Evolutionary conservation across 2,113 vertebrate species (phyloP), one percentile per base, ranked within the genome.

Genomic region (Pithys albifrons): DNA sequence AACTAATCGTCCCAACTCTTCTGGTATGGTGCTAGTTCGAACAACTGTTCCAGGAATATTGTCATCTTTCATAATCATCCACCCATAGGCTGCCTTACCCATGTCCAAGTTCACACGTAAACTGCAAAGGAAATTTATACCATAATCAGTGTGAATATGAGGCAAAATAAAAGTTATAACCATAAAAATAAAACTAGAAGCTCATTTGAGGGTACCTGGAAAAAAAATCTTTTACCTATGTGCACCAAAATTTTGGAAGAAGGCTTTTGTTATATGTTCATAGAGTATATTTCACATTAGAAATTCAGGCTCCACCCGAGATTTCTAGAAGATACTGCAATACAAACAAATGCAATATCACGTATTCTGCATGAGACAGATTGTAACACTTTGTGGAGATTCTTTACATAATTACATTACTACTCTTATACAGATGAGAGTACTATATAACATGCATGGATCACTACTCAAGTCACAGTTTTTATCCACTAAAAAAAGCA

Each of bases 61-160:
- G 91, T 99, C 98, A n/a, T 99, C 99, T 85, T 98, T 99, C 98
- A 98, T 99, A 88, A 99, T 99, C 99, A 99, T 99, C 99, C 99
- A 99, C 52, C 99, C 99, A 23, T 99, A 99, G 2, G 99, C 99
- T 6, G 99, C 98, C 97, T 99, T 99, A 62, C 99, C 99, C 99
- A 99, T 99, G 97, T 99, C 99, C 97, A 99, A 97, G 96, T 99
- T 99, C 27, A 99, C 99, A 73, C 99, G 99, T 86, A 99, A 97
- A 94, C 99, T 99, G 97, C 71, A 95, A 96, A 91, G 83, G 49
- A 72, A 96, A 95, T 72, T 48, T 67, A 89, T 75, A 88, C 5
- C 83, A 71, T 18, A 23, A 86, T 97, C 77, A 97, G 83, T 85
- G 78, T 62, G 48, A 94, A 31, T 81, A 61, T 55, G n/a, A 75